Base-by-base conservation (phyloP, 2,797 vertebrate genomes). In the Picus viridis region DNA sequence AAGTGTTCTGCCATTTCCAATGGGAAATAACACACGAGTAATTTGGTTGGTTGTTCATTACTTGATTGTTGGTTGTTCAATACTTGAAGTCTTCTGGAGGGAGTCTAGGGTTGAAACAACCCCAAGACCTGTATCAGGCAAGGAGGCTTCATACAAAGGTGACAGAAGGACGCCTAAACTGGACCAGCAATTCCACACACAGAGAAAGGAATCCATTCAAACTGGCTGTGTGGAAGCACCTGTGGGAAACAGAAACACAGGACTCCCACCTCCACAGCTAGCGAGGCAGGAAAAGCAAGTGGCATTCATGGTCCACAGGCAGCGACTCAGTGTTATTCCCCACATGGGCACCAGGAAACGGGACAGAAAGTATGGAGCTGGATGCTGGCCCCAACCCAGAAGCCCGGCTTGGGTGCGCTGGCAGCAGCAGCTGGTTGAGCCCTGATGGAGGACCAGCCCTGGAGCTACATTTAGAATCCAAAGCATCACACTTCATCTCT, bases 281-380 rank as follows among this genome's bases (percentile, higher is more conserved):
- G 22, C 51, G 26, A 51, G 18, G 7, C 2, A 0, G 10, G 51
- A 69, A 68, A 75, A 63, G 22, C 15, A n/a, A 4, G 20, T 9
- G n/a, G 27, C 19, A 61, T 39, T 57, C 0, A 0, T 41, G 34
- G n/a, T 1, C 45, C 19, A 53, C 30, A 23, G 4, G 16, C 47
- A 65, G 9, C 3, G 6, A 54, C 16, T 47, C 51, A 0, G 18
- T 79, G 49, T 65, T 69, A 47, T 62, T 83, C 26, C 24, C 61
- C 63, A 30, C 16, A 34, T 1, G 14, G 30, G 29, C 19, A 56
- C 22, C 23, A 67, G 8, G 32, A 73, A 71, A 78, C 57, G 7
- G 24, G 94, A 49, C 0, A 0, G 36, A 61, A 91, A 77, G 49
- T 49, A 76, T 11, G 43, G 56, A 86, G 49, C 32, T 23, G 8